Evolutionary conservation across 2,888 invertebrate genomes (phyloP).

Genomic region (Clistopyga incitator): DNA sequence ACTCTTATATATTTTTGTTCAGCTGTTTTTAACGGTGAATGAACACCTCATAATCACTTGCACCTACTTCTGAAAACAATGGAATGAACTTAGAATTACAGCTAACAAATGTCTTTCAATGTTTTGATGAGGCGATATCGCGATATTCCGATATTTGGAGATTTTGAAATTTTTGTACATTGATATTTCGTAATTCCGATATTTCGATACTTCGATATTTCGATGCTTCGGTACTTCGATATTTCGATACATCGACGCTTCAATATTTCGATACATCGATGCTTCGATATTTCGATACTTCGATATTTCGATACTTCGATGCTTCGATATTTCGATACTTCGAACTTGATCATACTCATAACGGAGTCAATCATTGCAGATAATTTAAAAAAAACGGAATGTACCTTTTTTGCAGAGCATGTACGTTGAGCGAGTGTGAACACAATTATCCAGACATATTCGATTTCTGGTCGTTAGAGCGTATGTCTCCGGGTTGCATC

Average conservation of each 20-base stretch:
- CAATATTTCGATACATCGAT: too few species aligned
- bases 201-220: too few species aligned
- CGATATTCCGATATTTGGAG: background rate
- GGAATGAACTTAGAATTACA: background rate
- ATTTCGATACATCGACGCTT: too few species aligned
- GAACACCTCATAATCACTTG: background rate
- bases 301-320: background rate
- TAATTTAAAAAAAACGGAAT: too few species aligned
- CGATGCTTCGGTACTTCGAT: too few species aligned
- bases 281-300: background rate
- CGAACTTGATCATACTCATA: too few species aligned
- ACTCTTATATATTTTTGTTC: background rate
- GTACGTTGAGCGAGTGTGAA: background rate
- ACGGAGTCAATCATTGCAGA: too few species aligned
- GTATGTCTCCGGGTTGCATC: slow-evolving; percentile 10
- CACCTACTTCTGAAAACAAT: background rate
- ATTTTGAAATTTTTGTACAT: too few species aligned
- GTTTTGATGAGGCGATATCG: background rate
- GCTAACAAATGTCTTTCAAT: background rate
- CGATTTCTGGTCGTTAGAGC: background rate
- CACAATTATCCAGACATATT: background rate
- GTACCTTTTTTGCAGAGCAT: too few species aligned
- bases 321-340: background rate
- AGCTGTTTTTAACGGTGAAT: background rate
- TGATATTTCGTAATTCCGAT: background rate